Evolutionary conservation across 2,113 vertebrate species (phyloP).

Genomic region (Stictonetta naevosa): DNA sequence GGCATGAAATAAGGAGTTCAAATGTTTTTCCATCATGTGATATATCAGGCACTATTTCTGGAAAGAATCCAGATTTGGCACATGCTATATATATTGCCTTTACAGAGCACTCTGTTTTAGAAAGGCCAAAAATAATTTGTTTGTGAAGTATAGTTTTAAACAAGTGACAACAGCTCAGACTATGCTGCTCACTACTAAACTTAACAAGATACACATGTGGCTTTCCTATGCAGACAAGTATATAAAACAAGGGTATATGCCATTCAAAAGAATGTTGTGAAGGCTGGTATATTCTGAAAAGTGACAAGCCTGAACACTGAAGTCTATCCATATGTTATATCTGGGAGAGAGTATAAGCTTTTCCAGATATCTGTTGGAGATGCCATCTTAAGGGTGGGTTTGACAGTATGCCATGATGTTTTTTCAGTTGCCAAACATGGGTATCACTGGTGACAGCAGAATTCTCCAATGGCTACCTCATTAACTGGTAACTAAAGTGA

Average conservation of each 20-base stretch:
- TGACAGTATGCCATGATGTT: neutral
- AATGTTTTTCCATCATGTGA: neutral
- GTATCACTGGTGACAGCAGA: neutral
- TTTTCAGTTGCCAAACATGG: neutral
- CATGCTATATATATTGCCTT: neutral
- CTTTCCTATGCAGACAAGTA: neutral
- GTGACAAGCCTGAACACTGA: neutral
- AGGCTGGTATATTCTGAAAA: neutral
- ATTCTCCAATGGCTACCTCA: neutral
- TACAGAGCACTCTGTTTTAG: neutral
- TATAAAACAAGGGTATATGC: neutral
- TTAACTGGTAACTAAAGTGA: neutral
- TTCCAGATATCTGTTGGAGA: neutral
- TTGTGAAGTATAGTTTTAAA: neutral
- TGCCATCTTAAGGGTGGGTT: neutral
- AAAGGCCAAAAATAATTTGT: neutral
- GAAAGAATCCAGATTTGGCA: neutral
- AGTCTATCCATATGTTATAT: neutral
- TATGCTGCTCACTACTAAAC: neutral
- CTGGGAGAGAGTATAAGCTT: neutral
- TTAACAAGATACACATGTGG: neutral
- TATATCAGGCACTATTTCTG: neutral
- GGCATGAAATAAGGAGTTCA: neutral
- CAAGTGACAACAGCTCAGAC: neutral
- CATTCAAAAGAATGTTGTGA: neutral